Conservation (phyloP, 2,888 invertebrate genomes). For the Agrochola lychnidis region DNA sequence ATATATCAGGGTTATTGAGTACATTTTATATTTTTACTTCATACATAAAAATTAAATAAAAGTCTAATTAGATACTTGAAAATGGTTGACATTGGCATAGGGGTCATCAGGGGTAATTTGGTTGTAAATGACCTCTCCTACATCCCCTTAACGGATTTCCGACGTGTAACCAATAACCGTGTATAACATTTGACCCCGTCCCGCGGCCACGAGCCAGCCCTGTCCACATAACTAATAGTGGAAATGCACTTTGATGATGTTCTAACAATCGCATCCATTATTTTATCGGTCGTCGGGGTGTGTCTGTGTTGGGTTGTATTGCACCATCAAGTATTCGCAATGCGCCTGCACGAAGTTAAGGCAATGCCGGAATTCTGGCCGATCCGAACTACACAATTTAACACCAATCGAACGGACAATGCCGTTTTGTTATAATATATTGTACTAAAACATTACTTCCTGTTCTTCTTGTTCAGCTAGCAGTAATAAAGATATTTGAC, state of each 20-base stretch:
- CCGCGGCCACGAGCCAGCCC: neutral
- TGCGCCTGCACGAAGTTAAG: neutral
- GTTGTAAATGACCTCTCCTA: no score
- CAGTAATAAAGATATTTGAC: neutral
- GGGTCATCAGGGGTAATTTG: no score
- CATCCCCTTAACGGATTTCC: no score
- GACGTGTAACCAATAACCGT: no score
- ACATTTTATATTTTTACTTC: no score
- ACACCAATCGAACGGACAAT: constrained; percentile 5
- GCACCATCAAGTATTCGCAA: constrained; percentile 13
- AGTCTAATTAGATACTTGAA: no score
- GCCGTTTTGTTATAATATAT: neutral
- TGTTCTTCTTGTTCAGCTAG: neutral
- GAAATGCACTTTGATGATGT: constrained; percentile 36
- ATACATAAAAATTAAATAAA: no score
- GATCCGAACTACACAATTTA: constrained; percentile 22
- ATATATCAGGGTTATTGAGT: no score
- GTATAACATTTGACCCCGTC: neutral
- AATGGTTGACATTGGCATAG: no score
- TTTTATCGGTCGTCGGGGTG: neutral
- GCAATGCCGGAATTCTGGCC: constrained; percentile 12
- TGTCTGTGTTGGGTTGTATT: neutral
- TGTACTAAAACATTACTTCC: neutral
- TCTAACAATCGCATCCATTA: constrained; percentile 25
- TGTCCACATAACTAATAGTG: neutral